These are phyloP conservation scores for Triplophysa yarkandensis DNA, from an alignment of 2,797 vertebrate species.

Conservation along the genomic window DNA sequence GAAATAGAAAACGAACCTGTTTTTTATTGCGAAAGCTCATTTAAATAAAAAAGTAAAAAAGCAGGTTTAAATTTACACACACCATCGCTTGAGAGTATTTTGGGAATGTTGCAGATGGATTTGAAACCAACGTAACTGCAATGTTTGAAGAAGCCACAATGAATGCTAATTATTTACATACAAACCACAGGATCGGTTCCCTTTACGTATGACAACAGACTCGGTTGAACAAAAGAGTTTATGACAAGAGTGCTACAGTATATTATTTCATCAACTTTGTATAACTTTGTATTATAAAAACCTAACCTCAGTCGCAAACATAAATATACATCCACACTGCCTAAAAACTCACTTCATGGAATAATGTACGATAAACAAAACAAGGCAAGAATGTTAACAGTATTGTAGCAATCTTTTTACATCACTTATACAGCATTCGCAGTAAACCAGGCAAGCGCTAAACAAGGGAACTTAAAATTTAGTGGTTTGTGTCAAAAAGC, in stretches of 20 bases:
- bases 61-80: slow-evolving; percentile 33
- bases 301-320: neutral
- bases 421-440: neutral
- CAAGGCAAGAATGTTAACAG: neutral
- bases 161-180: neutral
- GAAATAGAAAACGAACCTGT: neutral
- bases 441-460: neutral
- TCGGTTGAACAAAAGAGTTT: neutral
- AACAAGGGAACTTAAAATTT: neutral
- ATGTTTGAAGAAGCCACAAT: neutral
- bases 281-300: neutral
- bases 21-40: neutral
- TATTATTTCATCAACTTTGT: neutral
- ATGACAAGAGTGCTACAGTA: neutral
- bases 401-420: neutral
- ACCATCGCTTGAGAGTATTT: slow-evolving; percentile 12
- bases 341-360: neutral
- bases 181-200: neutral
- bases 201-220: neutral
- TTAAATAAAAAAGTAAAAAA: slow-evolving; percentile 45
- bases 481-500: neutral
- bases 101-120: neutral
- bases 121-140: neutral
- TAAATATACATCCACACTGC: too few species aligned
- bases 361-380: neutral